Conservation (phyloP, 1,140 invertebrate genomes). For the Ostrea denselamellosa region DNA sequence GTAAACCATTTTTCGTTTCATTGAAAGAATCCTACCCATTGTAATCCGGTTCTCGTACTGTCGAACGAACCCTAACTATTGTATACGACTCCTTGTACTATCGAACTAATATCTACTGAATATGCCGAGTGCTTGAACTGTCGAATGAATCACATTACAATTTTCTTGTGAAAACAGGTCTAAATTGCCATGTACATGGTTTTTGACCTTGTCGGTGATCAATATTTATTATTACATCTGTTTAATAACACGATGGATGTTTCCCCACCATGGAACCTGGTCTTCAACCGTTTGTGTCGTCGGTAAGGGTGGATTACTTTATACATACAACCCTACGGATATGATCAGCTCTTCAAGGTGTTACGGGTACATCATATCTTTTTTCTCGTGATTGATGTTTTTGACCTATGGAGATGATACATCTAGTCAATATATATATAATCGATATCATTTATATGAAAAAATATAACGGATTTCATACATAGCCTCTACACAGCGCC, state of each 20-base stretch:
- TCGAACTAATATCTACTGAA: too few species aligned
- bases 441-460: neutral
- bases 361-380: neutral
- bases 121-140: too few species aligned
- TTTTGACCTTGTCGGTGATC: neutral
- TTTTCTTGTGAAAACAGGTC: too few species aligned
- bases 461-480: neutral
- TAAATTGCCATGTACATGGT: neutral
- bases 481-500: too few species aligned
- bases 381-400: neutral
- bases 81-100: too few species aligned
- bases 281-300: neutral
- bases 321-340: neutral
- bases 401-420: neutral
- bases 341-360: neutral
- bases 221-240: neutral
- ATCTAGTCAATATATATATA: neutral
- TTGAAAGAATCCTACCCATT: too few species aligned
- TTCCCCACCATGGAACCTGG: too few species aligned
- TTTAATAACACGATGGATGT: neutral
- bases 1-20: too few species aligned
- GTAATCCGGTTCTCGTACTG: too few species aligned
- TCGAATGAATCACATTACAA: too few species aligned
- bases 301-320: neutral
- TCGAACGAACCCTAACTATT: too few species aligned